Percentiles rank a stretch among this genome's conserved stretches.
Evolutionary conservation across 2,113 vertebrate species (phyloP).

Genomic region (Prionailurus viverrinus): DNA sequence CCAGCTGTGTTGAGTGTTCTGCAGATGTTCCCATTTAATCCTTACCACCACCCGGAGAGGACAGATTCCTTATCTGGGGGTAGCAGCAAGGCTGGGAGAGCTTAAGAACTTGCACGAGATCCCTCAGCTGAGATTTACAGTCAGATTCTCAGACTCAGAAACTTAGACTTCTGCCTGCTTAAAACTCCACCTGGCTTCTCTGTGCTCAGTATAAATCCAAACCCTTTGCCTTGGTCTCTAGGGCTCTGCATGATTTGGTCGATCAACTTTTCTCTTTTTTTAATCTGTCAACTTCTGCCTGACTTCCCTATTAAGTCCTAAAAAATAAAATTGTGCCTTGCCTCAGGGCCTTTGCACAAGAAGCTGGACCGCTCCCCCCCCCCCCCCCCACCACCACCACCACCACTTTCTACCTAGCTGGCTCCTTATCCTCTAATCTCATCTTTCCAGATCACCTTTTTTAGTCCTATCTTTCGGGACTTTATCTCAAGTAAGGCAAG

Average conservation of each 20-base stretch:
- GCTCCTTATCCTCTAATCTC: neutral
- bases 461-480: neutral
- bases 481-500: neutral
- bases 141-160: neutral
- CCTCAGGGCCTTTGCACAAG: neutral
- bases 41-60: neutral
- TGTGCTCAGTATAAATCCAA: neutral
- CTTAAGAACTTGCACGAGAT: fast-evolving
- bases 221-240: neutral
- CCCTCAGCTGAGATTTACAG: neutral
- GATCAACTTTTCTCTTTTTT: neutral
- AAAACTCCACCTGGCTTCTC: neutral
- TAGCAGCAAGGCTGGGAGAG: neutral
- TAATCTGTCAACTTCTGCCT: neutral
- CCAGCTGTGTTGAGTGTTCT: neutral
- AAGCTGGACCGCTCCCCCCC: too few species aligned
- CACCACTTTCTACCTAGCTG: neutral
- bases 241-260: neutral
- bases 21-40: neutral
- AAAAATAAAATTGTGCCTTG: neutral
- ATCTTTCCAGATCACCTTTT: neutral
- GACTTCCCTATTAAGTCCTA: neutral
- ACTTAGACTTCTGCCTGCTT: neutral
- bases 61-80: neutral
- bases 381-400: too few species aligned